These are phyloP conservation scores for Cyanoliseus patagonus DNA, from an alignment of 2,113 vertebrate species.

Conservation along the genomic window DNA sequence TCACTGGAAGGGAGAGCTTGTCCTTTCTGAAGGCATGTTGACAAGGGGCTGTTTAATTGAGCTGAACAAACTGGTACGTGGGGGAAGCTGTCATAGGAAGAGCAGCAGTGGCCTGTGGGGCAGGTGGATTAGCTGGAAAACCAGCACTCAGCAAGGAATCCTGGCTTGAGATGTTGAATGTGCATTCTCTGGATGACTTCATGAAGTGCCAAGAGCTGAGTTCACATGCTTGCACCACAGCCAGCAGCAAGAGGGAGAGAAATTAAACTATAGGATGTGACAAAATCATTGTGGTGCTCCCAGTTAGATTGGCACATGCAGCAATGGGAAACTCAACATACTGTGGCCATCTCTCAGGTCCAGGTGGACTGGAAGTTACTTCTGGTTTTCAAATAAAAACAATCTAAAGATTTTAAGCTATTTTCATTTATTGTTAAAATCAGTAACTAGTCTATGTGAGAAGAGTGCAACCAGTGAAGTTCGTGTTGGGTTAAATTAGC, in stretches of 20 bases:
- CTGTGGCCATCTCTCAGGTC: too few species aligned
- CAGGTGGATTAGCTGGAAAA: neutral
- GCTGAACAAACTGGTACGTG: neutral
- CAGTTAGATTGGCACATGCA: neutral
- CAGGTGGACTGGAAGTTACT: neutral
- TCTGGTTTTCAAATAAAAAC: neutral
- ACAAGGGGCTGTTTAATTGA: neutral
- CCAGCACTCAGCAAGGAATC: rapidly evolving
- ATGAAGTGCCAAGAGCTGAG: neutral
- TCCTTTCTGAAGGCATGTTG: neutral
- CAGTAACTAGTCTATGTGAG: neutral
- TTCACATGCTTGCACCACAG: neutral
- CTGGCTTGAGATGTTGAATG: neutral
- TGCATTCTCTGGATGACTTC: neutral
- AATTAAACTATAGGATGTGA: neutral
- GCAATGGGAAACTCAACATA: neutral
- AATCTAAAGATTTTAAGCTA: neutral
- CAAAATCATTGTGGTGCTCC: neutral
- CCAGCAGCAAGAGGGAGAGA: neutral
- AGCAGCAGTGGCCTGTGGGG: neutral
- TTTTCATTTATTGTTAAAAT: neutral
- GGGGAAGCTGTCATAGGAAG: neutral
- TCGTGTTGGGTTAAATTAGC: neutral
- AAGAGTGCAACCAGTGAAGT: neutral
- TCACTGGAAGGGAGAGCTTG: neutral